phyloP scores from a whole-genome alignment of 92 coral and sea anemone species.

The Scolanthus callimorphus region DNA sequence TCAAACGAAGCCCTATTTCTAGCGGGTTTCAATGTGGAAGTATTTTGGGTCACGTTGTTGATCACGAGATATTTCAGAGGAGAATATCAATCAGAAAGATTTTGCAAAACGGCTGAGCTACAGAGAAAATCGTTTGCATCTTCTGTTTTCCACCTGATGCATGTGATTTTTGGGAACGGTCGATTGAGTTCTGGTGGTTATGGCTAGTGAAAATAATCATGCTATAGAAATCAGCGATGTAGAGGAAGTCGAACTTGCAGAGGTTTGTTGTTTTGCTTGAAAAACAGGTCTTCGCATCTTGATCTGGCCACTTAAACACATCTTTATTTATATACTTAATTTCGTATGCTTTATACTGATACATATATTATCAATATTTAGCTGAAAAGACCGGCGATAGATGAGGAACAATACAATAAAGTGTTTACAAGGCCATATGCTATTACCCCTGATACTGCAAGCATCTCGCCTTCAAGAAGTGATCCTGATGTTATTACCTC shows the following conservation, averaged over 20 bases:
- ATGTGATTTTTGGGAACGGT: conserved; percentile 3
- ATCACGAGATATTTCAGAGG: neutral
- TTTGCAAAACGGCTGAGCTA: conserved; percentile 2
- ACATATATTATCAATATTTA: conserved; percentile 1
- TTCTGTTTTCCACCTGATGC: conserved; percentile 7
- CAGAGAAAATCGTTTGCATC: neutral
- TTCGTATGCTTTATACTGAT: too few relatives aligned
- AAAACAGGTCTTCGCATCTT: too few relatives aligned
- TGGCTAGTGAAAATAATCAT: conserved; percentile 16
- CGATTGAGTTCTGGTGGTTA: conserved; percentile 14
- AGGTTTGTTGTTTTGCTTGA: too few relatives aligned
- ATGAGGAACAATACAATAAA: conserved; percentile 57
- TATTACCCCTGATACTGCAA: too few relatives aligned
- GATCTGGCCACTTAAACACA: too few relatives aligned
- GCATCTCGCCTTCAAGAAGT: conserved; percentile 13
- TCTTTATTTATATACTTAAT: too few relatives aligned
- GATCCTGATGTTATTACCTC: conserved; percentile 56
- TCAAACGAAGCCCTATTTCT: too few relatives aligned
- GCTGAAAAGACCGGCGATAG: conserved; percentile 33
- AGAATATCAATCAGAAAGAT: too few relatives aligned
- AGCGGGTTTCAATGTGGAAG: neutral
- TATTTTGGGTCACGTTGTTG: neutral
- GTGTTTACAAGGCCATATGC: conserved; percentile 73
- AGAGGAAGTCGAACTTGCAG: conserved; percentile 7
- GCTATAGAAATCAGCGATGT: neutral